Percentiles rank a stretch among this genome's conserved stretches.
These are phyloP conservation scores for Malurus splendens DNA, from an alignment of 2,797 vertebrate genomes.

Conservation along the genomic window DNA sequence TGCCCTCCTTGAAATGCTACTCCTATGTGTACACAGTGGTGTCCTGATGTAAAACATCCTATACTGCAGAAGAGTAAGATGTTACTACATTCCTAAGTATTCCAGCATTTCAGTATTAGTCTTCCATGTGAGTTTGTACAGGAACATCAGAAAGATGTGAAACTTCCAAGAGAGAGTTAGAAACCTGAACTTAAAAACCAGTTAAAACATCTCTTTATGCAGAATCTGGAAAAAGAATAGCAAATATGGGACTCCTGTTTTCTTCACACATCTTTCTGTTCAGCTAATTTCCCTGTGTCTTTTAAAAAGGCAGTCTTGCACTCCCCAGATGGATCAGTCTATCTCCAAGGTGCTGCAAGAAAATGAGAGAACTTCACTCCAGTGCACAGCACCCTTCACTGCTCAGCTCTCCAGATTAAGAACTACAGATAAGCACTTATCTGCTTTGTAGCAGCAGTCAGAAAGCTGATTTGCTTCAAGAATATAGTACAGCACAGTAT, in stretches of 20 bases:
- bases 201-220: background rate
- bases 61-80: background rate
- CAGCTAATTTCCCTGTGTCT: background rate
- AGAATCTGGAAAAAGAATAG: background rate
- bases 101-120: background rate
- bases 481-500: background rate
- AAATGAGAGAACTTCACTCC: background rate
- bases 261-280: background rate
- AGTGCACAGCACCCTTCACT: background rate
- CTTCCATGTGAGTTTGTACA: background rate
- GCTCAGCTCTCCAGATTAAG: background rate
- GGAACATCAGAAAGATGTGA: background rate
- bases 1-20: background rate
- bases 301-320: background rate
- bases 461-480: background rate
- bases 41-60: background rate
- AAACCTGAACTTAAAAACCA: background rate
- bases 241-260: background rate
- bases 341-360: background rate
- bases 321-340: background rate
- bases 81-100: background rate
- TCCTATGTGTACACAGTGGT: fast-evolving
- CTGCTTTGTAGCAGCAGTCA: background rate
- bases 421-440: background rate
- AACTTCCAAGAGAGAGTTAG: background rate